Conservation (phyloP, 2,888 invertebrate genomes). For the Heliconius charithonia region DNA sequence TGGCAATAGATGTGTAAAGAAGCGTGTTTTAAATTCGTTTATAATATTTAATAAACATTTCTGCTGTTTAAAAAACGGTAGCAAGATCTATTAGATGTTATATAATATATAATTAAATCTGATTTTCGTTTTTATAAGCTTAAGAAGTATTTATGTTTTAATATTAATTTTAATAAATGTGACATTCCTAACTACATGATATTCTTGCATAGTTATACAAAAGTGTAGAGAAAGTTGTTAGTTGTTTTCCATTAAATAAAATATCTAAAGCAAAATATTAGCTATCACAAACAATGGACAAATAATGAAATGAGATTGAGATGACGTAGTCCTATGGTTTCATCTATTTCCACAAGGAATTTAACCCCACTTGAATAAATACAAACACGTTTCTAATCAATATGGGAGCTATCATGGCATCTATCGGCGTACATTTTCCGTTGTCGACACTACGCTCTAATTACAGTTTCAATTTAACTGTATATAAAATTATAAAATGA, state of each 20-base stretch:
- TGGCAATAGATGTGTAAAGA: background rate
- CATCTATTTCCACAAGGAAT: background rate
- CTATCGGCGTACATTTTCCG: background rate
- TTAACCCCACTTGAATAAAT: slow-evolving; percentile 3
- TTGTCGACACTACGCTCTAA: background rate
- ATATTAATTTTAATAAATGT: no score
- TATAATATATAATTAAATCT: no score
- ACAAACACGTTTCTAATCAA: background rate
- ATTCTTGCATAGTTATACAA: no score
- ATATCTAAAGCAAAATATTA: background rate
- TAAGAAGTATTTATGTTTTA: no score
- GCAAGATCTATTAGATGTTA: no score
- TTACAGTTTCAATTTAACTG: background rate
- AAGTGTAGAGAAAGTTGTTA: background rate
- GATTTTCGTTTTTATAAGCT: no score
- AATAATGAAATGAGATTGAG: background rate
- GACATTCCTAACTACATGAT: no score
- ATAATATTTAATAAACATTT: no score
- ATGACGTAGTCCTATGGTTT: background rate
- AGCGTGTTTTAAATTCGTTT: no score
- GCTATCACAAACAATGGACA: background rate
- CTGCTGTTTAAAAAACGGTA: no score
- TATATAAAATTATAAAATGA: background rate
- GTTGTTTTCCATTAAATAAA: background rate
- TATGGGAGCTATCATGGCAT: background rate